These are phyloP conservation scores for Lophura nycthemera DNA, from an alignment of 2,113 vertebrate species.

Conservation along the genomic window DNA sequence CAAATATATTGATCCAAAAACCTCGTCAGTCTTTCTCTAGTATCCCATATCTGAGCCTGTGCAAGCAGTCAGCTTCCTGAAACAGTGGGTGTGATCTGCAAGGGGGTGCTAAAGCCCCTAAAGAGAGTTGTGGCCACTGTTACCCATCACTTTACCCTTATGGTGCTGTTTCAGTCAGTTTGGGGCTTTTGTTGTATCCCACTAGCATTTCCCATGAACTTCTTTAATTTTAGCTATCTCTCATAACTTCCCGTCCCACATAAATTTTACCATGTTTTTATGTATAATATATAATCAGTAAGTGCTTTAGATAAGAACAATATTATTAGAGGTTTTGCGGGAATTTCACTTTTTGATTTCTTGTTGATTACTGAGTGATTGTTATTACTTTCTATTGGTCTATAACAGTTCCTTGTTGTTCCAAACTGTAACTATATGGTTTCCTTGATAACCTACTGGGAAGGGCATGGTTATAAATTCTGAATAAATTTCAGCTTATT, in stretches of 20 bases:
- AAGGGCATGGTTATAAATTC: slow-evolving; percentile 8
- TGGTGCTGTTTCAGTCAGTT: background rate
- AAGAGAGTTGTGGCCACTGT: background rate
- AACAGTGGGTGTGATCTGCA: background rate
- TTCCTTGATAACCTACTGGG: background rate
- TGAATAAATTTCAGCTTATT: slow-evolving; percentile 15
- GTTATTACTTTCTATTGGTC: background rate
- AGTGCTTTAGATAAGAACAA: background rate
- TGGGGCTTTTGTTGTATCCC: background rate
- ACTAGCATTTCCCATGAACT: background rate
- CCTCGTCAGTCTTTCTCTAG: background rate
- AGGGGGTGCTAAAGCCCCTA: background rate
- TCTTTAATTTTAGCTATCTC: background rate
- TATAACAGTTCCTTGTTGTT: background rate
- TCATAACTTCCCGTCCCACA: background rate
- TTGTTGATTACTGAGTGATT: background rate
- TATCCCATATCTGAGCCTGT: background rate
- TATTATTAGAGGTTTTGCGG: background rate
- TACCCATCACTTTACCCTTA: background rate
- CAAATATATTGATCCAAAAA: background rate
- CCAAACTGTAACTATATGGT: background rate
- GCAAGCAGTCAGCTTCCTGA: background rate
- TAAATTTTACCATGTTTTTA: background rate
- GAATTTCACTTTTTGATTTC: background rate
- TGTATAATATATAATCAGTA: background rate